A percentile compares a stretch with the other conserved stretches of the same genome.
Evolutionary conservation across 2,888 invertebrate species (phyloP).

Genomic region (Cacoxenus indagator): DNA sequence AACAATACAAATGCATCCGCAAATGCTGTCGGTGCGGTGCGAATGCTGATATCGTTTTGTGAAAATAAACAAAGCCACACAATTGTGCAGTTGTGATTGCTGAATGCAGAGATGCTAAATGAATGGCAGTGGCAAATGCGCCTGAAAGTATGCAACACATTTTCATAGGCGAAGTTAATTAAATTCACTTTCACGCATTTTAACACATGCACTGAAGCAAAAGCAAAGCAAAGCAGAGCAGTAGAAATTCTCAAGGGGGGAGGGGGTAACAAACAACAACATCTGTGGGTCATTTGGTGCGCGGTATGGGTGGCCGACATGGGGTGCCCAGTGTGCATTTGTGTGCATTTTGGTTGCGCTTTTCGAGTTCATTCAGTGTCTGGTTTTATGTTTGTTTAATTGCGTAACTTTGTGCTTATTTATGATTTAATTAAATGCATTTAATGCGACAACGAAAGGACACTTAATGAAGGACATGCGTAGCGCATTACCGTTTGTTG

Average conservation of each 20-base stretch:
- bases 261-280: no score
- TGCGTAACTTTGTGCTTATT: slow-evolving; percentile 57
- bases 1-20: slow-evolving; percentile 2
- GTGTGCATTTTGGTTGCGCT: slow-evolving; percentile 27
- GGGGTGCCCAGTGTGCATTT: background rate
- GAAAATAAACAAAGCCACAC: slow-evolving; percentile 43
- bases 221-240: no score
- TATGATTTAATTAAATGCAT: slow-evolving; percentile 62
- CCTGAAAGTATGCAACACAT: slow-evolving; percentile 39
- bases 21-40: slow-evolving; percentile 21
- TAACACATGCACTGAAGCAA: background rate
- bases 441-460: slow-evolving; percentile 38
- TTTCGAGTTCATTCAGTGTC: slow-evolving; percentile 7
- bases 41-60: slow-evolving; percentile 34
- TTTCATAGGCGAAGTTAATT: slow-evolving; percentile 48
- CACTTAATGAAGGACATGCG: slow-evolving; percentile 22
- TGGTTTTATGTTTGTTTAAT: slow-evolving; percentile 63
- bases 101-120: background rate
- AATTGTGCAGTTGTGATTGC: slow-evolving; percentile 6
- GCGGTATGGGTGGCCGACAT: slow-evolving; percentile 24
- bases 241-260: no score
- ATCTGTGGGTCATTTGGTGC: slow-evolving; percentile 22
- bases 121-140: background rate
- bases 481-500: background rate
- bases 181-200: slow-evolving; percentile 41